These are phyloP conservation scores for Neodiprion virginianus DNA, from an alignment of 1,140 invertebrate genomes.

Conservation along the genomic window DNA sequence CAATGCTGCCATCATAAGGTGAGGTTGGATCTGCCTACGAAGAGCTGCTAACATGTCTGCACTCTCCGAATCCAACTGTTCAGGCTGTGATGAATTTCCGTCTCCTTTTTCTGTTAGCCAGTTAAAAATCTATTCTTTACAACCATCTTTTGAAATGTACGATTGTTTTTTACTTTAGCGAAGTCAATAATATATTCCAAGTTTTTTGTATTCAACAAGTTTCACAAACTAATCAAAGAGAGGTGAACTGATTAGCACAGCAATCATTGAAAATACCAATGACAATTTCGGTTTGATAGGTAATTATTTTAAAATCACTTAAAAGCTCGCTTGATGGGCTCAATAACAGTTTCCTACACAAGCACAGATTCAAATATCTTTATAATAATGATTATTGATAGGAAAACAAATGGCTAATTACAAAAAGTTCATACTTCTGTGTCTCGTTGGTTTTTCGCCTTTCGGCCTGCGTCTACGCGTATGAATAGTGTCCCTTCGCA, in stretches of 20 bases:
- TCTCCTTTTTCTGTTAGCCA: constrained; percentile 51
- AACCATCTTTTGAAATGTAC: constrained; percentile 5
- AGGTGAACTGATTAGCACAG: too few relatives aligned
- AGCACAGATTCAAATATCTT: neutral
- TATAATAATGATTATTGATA: neutral
- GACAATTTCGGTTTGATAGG: too few relatives aligned
- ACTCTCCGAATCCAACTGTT: constrained; percentile 58
- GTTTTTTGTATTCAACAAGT: too few relatives aligned
- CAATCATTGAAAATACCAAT: too few relatives aligned
- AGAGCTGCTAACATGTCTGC: constrained; percentile 71
- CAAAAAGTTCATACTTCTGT: constrained; percentile 50
- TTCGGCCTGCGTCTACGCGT: constrained; percentile 91
- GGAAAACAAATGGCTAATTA: neutral
- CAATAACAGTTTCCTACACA: neutral
- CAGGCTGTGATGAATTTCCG: constrained; percentile 39
- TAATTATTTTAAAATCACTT: too few relatives aligned
- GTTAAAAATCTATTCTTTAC: constrained; percentile 10
- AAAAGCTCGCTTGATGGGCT: neutral
- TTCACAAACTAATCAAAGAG: too few relatives aligned
- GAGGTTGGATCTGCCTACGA: constrained; percentile 69
- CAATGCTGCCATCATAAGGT: constrained; percentile 67
- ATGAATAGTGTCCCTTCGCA: constrained; percentile 97
- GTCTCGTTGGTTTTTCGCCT: constrained; percentile 62
- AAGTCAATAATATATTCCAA: too few relatives aligned
- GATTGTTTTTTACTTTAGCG: neutral